Evolutionary conservation across 2,888 invertebrate species (phyloP).

Genomic region (Onchidella celtica): DNA sequence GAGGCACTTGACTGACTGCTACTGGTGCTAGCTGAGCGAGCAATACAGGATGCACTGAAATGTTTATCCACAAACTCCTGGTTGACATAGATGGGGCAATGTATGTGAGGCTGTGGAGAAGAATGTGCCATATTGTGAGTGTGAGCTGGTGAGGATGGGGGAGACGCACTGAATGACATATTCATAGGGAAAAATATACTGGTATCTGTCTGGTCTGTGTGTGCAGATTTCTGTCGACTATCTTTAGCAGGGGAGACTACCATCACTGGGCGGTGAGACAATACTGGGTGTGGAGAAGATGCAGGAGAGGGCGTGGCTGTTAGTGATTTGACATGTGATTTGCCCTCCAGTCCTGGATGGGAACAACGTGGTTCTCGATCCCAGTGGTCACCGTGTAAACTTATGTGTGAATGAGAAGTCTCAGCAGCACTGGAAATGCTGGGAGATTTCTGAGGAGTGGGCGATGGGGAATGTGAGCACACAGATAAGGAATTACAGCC

Average conservation of each 20-base stretch:
- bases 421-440: slow-evolving; percentile 34
- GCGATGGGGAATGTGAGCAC: background rate
- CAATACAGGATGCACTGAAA: background rate
- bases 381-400: background rate
- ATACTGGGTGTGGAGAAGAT: slow-evolving; percentile 14
- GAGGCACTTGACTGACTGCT: slow-evolving; percentile 43
- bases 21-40: slow-evolving; percentile 5
- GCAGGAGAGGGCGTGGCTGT: slow-evolving; percentile 24
- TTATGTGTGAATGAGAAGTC: slow-evolving; percentile 26
- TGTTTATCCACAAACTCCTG: slow-evolving; percentile 45
- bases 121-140: background rate
- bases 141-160: slow-evolving; percentile 29
- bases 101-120: background rate
- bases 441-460: slow-evolving; percentile 40
- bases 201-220: background rate
- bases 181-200: slow-evolving; percentile 46
- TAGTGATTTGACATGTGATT: background rate
- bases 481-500: background rate
- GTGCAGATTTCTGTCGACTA: background rate
- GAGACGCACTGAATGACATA: slow-evolving; percentile 28
- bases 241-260: background rate
- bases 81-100: slow-evolving; percentile 42
- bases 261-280: slow-evolving; percentile 1
- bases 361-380: background rate
- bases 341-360: background rate